Conservation (phyloP, 2,888 invertebrate species). For the Agriopis aurantiaria region DNA sequence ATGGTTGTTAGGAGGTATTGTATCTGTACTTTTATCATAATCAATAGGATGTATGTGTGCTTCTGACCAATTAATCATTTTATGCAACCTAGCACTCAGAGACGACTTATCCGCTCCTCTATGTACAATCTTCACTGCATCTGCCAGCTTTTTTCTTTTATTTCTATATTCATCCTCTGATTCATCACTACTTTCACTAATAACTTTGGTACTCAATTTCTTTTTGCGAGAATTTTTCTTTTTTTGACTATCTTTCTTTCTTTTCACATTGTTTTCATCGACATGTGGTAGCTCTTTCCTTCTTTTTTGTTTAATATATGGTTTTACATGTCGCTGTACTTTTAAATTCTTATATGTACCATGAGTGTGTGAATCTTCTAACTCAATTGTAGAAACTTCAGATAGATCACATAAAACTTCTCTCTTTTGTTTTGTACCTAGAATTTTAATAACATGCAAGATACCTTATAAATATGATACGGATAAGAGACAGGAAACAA, state of each 20-base stretch:
- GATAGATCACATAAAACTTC: constrained; percentile 63
- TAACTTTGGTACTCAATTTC: constrained; percentile 57
- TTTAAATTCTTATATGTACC: constrained; percentile 43
- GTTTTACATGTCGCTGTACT: constrained; percentile 57
- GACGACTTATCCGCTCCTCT: constrained; percentile 69
- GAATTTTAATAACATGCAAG: constrained; percentile 50
- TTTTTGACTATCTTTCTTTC: constrained; percentile 57
- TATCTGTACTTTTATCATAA: constrained; percentile 44
- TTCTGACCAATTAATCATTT: constrained; percentile 68
- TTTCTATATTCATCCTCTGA: constrained; percentile 79
- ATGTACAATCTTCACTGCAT: constrained; percentile 80
- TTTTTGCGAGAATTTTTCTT: constrained; percentile 64
- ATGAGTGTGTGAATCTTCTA: constrained; percentile 59
- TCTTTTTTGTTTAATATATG: constrained; percentile 61
- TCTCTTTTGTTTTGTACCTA: constrained; percentile 55
- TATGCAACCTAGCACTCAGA: constrained; percentile 73
- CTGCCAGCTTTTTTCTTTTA: constrained; percentile 81
- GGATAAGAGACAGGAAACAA: neutral
- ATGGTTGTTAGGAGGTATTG: constrained; percentile 33
- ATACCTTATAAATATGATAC: constrained; percentile 14
- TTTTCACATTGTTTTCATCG: constrained; percentile 40
- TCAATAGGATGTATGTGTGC: constrained; percentile 44
- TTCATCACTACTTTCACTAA: constrained; percentile 75
- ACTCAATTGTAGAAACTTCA: constrained; percentile 69
- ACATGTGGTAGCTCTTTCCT: constrained; percentile 55